Conservation (phyloP, 2,888 invertebrate genomes). For the Acleris literana region DNA sequence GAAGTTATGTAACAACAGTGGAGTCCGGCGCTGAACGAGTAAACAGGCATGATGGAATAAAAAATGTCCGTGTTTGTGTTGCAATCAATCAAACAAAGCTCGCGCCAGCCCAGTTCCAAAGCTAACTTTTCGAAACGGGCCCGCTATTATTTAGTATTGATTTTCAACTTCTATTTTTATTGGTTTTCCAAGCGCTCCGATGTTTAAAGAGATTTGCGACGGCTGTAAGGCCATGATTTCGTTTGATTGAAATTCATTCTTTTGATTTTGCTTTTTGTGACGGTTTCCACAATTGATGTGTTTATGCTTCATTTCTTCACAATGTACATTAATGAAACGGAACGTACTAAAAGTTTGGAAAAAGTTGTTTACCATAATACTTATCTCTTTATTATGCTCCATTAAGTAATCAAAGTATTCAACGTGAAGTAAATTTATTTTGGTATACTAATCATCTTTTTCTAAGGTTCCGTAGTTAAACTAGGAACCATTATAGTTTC, state of each 20-base stretch:
- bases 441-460: too few species aligned
- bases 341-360: too few species aligned
- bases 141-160: slow-evolving; percentile 75
- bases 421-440: too few species aligned
- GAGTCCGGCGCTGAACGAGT: slow-evolving; percentile 49
- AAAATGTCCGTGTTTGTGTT: slow-evolving; percentile 72
- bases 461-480: too few species aligned
- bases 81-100: slow-evolving; percentile 80
- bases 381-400: slow-evolving; percentile 1
- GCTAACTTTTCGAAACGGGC: slow-evolving; percentile 69
- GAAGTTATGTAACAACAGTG: slow-evolving; percentile 53
- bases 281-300: background rate
- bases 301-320: background rate
- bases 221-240: slow-evolving; percentile 59
- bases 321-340: background rate
- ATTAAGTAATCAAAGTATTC: too few species aligned
- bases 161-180: slow-evolving; percentile 69
- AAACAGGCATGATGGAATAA: slow-evolving; percentile 70
- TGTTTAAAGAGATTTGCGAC: slow-evolving; percentile 68
- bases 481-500: too few species aligned
- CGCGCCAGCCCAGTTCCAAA: slow-evolving; percentile 60
- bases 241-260: slow-evolving; percentile 56
- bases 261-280: slow-evolving; percentile 33
- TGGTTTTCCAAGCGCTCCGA: slow-evolving; percentile 57
- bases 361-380: background rate